Percentiles rank a stretch among this genome's conserved stretches.
Conservation (phyloP, 2,797 vertebrate species). For the Gymnopithys bicolor region DNA sequence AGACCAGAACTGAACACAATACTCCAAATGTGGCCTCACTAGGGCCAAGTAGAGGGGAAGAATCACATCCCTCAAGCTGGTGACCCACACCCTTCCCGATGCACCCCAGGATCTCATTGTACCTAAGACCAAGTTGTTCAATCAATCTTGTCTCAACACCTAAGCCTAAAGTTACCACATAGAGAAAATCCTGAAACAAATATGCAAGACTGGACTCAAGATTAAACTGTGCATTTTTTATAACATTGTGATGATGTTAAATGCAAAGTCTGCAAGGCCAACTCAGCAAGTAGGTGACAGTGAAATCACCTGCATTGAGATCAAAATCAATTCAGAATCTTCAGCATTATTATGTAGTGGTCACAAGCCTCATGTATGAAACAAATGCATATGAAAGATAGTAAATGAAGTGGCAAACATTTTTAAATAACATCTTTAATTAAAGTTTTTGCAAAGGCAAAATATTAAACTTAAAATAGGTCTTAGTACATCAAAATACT, state of each 20-base stretch:
- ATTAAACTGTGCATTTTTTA: not conserved
- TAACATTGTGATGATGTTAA: not conserved
- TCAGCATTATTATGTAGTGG: not conserved
- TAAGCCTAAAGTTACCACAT: not conserved
- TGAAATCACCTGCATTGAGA: not conserved
- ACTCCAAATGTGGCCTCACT: not conserved
- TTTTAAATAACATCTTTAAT: slow-evolving; percentile 89
- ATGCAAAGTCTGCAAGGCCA: not conserved
- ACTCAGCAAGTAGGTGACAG: not conserved
- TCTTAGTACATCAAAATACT: slow-evolving; percentile 89
- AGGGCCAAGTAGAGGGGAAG: not conserved
- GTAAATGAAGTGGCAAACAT: slow-evolving; percentile 67
- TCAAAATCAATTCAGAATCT: not conserved
- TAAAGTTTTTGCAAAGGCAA: slow-evolving; percentile 90
- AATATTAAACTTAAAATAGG: slow-evolving; percentile 90
- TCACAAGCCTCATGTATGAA: not conserved
- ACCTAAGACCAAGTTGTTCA: not conserved
- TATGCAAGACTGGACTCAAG: not conserved
- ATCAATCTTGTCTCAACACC: not conserved
- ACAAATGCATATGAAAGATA: slow-evolving; percentile 28
- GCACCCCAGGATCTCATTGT: not conserved
- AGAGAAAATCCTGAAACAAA: not conserved
- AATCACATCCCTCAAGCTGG: not conserved
- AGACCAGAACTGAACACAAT: not conserved
- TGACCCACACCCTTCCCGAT: not conserved